Percentiles rank a stretch among this genome's conserved stretches.
Evolutionary conservation across 2,888 invertebrate species (phyloP).

Genomic region (Brachyptera putata): DNA sequence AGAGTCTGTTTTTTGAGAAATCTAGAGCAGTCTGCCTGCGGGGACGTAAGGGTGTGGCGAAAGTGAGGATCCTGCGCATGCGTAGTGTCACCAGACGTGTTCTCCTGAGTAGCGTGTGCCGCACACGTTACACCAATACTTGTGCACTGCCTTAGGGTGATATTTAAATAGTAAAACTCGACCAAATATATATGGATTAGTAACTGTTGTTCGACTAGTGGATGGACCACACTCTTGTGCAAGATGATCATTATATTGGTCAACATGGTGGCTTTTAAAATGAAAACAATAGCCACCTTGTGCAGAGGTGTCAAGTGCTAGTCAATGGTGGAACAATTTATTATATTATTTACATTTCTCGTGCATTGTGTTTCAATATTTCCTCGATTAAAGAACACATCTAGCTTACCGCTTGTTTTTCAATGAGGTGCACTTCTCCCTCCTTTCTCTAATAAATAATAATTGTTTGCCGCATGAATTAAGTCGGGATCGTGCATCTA

Average conservation of each 20-base stretch:
- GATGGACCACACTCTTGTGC: too few species aligned
- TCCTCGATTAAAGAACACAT: too few species aligned
- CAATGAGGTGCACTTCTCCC: slow-evolving; percentile 6
- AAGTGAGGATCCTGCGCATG: slow-evolving; percentile 29
- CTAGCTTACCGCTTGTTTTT: not conserved
- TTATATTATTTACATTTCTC: too few species aligned
- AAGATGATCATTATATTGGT: too few species aligned
- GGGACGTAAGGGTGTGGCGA: slow-evolving; percentile 31
- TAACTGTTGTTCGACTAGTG: too few species aligned
- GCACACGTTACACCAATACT: slow-evolving; percentile 3
- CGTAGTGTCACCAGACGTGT: slow-evolving; percentile 29
- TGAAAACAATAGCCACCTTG: too few species aligned
- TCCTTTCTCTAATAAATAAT: slow-evolving; percentile 23
- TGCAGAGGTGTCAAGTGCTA: not conserved
- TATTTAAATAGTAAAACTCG: slow-evolving; percentile 19
- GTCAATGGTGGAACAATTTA: not conserved
- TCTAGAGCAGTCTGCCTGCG: slow-evolving; percentile 32
- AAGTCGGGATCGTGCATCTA: slow-evolving; percentile 15
- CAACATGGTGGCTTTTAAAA: too few species aligned
- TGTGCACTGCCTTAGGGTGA: too few species aligned
- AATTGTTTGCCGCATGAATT: slow-evolving; percentile 21
- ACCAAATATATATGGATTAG: too few species aligned
- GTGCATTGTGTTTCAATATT: too few species aligned
- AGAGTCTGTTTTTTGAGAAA: slow-evolving; percentile 28
- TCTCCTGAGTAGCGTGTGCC: slow-evolving; percentile 2